Evolutionary conservation across 1,140 invertebrate species (phyloP), one percentile per base, ranked within the genome.

Genomic region (Drosophila nannoptera): DNA sequence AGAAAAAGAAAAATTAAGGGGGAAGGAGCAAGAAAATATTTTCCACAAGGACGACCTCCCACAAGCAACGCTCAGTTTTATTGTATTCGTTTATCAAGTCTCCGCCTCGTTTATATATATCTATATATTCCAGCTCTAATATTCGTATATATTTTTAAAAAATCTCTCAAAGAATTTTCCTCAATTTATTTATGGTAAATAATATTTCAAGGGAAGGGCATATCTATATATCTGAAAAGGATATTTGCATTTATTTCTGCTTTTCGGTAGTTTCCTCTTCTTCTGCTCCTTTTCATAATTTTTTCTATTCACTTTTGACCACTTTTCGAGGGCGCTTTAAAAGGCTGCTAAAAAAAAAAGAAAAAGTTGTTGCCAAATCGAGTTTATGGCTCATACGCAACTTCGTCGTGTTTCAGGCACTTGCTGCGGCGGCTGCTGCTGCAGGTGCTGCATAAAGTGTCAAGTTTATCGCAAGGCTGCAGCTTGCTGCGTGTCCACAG

Each of bases 361-460:
- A n/a, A n/a, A 54, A 29, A 53, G 0, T 12, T 14, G 12, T 14
- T 43, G 22, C 5, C 32, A 12, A 52, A 52, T 32, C 35, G 49
- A 12, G 32, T 35, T 50, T 50, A 50, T 50, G 32, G 52, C 33
- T 46, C 35, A 31, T 54, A 45, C 6, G 16, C 45, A 66, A 43
- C 33, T 38, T 38, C n/a, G 8, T 11, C 11, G 35, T 22, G 4
- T 53, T 38, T 67, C 14, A 45, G 46, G 38, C 40, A 16, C 43
- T n/a, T 16, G 14, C 29, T 14, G 52, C 11, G 32, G 29, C 40
- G 32, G 35, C 29, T 56, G 45, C 32, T 22, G 6, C 11, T 56
- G 46, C 31, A 9, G n/a, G 11, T 49, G 35, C 52, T 45, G 32
- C 52, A 69, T 63, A 56, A 69, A 69, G 36, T 69, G 66, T 69